A percentile compares a stretch with the other conserved stretches of the same genome.
These are phyloP conservation scores for Parotocinclus haroldoi DNA, from an alignment of 2,797 vertebrate species.

Conservation along the genomic window DNA sequence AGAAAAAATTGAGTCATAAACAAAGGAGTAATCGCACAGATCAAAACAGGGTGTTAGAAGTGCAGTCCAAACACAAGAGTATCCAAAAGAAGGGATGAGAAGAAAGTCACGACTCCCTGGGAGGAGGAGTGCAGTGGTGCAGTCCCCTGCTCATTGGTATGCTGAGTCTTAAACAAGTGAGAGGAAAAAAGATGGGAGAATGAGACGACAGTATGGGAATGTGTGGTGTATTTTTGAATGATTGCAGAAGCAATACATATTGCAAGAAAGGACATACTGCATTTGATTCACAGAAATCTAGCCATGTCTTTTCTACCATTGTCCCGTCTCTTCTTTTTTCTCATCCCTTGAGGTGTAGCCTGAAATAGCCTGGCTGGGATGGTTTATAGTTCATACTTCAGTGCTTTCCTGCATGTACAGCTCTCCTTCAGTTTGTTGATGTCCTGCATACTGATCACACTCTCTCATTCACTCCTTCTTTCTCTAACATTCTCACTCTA, in stretches of 20 bases:
- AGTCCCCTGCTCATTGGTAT: constrained; percentile 50
- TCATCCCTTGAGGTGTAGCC: constrained; percentile 36
- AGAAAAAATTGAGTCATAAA: neutral
- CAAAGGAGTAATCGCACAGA: neutral
- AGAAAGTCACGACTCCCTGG: constrained; percentile 39
- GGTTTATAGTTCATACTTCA: constrained; percentile 52
- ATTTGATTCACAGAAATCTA: constrained; percentile 64
- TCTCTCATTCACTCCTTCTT: constrained; percentile 7
- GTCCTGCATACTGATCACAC: constrained; percentile 10
- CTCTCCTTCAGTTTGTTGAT: constrained; percentile 34
- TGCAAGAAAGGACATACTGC: constrained; percentile 16
- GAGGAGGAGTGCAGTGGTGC: constrained; percentile 46
- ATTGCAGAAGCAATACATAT: constrained; percentile 29
- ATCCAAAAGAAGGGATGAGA: constrained; percentile 40
- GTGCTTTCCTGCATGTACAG: constrained; percentile 27
- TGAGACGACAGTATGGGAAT: constrained; percentile 29
- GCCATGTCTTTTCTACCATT: constrained; percentile 35
- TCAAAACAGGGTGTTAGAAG: constrained; percentile 3
- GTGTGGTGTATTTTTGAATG: constrained; percentile 52
- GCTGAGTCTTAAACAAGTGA: constrained; percentile 37
- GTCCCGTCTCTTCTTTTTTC: constrained; percentile 12
- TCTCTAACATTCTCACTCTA: neutral
- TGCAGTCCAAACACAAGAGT: constrained; percentile 24
- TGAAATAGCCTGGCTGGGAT: constrained; percentile 46
- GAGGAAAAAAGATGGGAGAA: constrained; percentile 40